These are phyloP conservation scores for Timandra comae DNA, from an alignment of 2,888 invertebrate species.

Conservation along the genomic window DNA sequence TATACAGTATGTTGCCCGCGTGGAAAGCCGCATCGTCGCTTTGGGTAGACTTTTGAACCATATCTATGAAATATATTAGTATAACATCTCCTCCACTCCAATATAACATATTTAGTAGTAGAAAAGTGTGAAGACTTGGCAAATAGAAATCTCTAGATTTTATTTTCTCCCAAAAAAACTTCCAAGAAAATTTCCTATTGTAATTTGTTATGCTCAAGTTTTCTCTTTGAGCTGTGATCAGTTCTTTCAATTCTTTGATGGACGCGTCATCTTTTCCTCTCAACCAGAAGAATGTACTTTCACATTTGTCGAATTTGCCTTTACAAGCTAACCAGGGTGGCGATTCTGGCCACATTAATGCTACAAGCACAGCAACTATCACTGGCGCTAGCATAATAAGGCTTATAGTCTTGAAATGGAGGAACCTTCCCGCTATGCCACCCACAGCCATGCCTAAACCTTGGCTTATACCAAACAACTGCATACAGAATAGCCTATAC, in stretches of 20 bases:
- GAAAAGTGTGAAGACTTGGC: slow-evolving; percentile 6
- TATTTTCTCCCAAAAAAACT: slow-evolving; percentile 1
- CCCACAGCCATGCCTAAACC: slow-evolving; percentile 10
- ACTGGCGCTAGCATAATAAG: slow-evolving; percentile 10
- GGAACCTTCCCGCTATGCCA: slow-evolving; percentile 9
- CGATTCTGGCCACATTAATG: slow-evolving; percentile 20
- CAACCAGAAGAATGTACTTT: slow-evolving; percentile 15
- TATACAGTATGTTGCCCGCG: slow-evolving; percentile 5
- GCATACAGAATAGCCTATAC: slow-evolving; percentile 8
- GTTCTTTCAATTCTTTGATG: slow-evolving; percentile 12
- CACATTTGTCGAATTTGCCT: slow-evolving; percentile 17
- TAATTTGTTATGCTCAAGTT: neutral
- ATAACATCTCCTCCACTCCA: slow-evolving; percentile 8
- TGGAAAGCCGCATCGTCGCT: slow-evolving; percentile 5
- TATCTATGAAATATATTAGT: slow-evolving; percentile 8
- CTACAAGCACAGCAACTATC: slow-evolving; percentile 6
- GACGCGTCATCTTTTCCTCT: slow-evolving; percentile 13
- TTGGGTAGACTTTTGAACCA: slow-evolving; percentile 4
- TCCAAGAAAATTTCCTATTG: neutral
- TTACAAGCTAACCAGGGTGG: slow-evolving; percentile 22
- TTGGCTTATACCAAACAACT: slow-evolving; percentile 7
- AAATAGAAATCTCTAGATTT: slow-evolving; percentile 6
- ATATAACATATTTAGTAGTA: slow-evolving; percentile 7
- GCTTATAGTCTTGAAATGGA: slow-evolving; percentile 11
- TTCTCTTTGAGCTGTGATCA: slow-evolving; percentile 14